Percentiles rank a stretch among this genome's conserved stretches.
Evolutionary conservation across 2,888 invertebrate genomes (phyloP).

Genomic region (Venustoraphidia nigricollis): DNA sequence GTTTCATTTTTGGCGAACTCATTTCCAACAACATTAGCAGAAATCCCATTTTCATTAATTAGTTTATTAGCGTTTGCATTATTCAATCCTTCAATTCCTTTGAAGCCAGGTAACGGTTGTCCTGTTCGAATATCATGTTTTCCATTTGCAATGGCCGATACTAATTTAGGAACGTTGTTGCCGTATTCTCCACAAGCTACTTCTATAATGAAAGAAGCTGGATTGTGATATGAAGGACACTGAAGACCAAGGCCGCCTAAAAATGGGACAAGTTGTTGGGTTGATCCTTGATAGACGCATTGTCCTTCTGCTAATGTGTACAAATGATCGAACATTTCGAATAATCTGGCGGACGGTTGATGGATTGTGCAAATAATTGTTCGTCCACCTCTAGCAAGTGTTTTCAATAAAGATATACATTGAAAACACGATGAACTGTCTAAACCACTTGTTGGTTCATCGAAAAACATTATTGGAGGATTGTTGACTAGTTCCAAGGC

Average conservation of each 20-base stretch:
- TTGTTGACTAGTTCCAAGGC: constrained; percentile 91
- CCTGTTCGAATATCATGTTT: constrained; percentile 63
- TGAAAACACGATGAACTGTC: constrained; percentile 94
- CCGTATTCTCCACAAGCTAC: constrained; percentile 96
- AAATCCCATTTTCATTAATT: not conserved
- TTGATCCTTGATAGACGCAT: constrained; percentile 87
- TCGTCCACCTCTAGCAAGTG: constrained; percentile 75
- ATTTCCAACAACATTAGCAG: constrained; percentile 12
- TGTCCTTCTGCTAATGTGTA: constrained; percentile 89
- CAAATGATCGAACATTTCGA: constrained; percentile 92
- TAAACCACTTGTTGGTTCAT: constrained; percentile 90
- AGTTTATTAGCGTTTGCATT: constrained; percentile 23
- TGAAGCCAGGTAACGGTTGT: constrained; percentile 48
- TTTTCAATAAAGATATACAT: constrained; percentile 79
- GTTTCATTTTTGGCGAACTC: constrained; percentile 39
- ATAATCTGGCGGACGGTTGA: constrained; percentile 90
- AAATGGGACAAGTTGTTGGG: constrained; percentile 69
- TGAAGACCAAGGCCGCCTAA: constrained; percentile 64
- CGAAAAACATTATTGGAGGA: constrained; percentile 96
- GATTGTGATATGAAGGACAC: constrained; percentile 94
- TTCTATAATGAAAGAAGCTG: constrained; percentile 92
- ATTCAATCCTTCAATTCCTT: constrained; percentile 29
- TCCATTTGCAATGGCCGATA: constrained; percentile 74
- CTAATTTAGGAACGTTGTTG: constrained; percentile 69
- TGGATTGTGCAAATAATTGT: constrained; percentile 94